Conservation (phyloP, 1,140 invertebrate genomes). For the Lysiphlebus fabarum region DNA sequence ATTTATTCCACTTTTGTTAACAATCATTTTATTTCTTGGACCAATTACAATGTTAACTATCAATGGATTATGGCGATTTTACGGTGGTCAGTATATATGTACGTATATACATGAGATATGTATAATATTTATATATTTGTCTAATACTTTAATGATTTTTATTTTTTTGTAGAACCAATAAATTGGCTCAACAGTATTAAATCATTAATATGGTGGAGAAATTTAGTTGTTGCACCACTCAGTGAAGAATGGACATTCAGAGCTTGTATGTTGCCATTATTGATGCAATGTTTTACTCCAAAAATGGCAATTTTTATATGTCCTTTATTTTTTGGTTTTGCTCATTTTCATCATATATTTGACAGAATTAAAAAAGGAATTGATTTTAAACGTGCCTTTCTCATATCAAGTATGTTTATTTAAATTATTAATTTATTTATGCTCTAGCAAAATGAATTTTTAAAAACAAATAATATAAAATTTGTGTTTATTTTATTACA, state of each 20-base stretch:
- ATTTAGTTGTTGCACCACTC: slow-evolving; percentile 85
- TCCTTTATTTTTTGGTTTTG: slow-evolving; percentile 89
- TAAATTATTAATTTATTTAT: not conserved
- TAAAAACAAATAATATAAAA: too few relatives aligned
- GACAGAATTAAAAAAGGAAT: slow-evolving; percentile 73
- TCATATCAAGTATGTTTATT: slow-evolving; percentile 66
- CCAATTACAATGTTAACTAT: slow-evolving; percentile 72
- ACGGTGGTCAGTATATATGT: slow-evolving; percentile 59
- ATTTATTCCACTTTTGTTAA: slow-evolving; percentile 74
- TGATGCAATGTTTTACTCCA: slow-evolving; percentile 79
- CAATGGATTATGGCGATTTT: slow-evolving; percentile 67
- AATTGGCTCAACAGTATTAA: slow-evolving; percentile 71
- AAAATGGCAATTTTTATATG: slow-evolving; percentile 76
- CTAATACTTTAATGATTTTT: slow-evolving; percentile 4
- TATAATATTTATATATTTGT: slow-evolving; percentile 19
- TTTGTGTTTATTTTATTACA: slow-evolving; percentile 35
- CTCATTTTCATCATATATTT: slow-evolving; percentile 88
- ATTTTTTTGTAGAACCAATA: slow-evolving; percentile 61
- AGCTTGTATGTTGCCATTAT: slow-evolving; percentile 88
- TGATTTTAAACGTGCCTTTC: slow-evolving; percentile 64
- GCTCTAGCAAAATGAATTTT: too few relatives aligned
- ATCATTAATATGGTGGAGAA: slow-evolving; percentile 82
- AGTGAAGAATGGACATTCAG: slow-evolving; percentile 94
- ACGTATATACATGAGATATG: slow-evolving; percentile 26
- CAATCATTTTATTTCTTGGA: slow-evolving; percentile 81